A percentile compares a stretch with the other conserved stretches of the same genome.
These are phyloP conservation scores for Thereva nobilitata DNA, from an alignment of 2,888 invertebrate genomes.

Conservation along the genomic window DNA sequence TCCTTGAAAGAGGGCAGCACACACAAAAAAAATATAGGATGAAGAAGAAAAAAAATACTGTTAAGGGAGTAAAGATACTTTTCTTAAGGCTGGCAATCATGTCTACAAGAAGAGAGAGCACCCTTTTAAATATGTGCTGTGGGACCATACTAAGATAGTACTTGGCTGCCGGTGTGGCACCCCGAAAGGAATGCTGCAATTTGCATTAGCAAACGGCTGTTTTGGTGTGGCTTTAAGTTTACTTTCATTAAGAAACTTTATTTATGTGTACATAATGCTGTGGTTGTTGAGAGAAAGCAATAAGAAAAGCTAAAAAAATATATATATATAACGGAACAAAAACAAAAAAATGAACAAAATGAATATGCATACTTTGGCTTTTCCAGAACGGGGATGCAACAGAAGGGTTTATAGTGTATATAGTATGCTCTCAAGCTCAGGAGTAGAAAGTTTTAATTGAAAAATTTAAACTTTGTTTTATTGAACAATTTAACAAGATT, in stretches of 20 bases:
- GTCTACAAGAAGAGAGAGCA: neutral
- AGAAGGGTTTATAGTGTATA: neutral
- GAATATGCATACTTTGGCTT: neutral
- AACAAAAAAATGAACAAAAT: no score
- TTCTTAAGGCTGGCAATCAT: neutral
- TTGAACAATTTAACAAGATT: conserved; percentile 45
- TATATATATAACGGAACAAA: neutral
- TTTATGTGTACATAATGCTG: conserved; percentile 27
- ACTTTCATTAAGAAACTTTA: conserved; percentile 40
- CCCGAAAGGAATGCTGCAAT: conserved; percentile 33
- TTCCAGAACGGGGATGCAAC: neutral
- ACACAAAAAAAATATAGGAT: no score
- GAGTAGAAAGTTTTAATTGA: conserved; percentile 53
- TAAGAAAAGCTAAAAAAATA: conserved; percentile 1
- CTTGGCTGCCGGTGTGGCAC: neutral
- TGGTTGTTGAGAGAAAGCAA: neutral
- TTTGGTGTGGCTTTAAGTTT: conserved; percentile 39
- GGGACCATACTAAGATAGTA: neutral
- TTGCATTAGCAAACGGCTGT: conserved; percentile 40
- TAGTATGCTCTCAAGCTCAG: conserved; percentile 17
- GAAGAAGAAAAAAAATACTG: no score
- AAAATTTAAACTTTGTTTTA: conserved; percentile 50
- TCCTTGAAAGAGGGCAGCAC: no score
- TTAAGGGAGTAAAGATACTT: no score
- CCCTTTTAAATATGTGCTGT: neutral